phyloP scores from a whole-genome alignment of 2,113 vertebrate genomes.

The Lepidiolamprologus cunningtoni region DNA sequence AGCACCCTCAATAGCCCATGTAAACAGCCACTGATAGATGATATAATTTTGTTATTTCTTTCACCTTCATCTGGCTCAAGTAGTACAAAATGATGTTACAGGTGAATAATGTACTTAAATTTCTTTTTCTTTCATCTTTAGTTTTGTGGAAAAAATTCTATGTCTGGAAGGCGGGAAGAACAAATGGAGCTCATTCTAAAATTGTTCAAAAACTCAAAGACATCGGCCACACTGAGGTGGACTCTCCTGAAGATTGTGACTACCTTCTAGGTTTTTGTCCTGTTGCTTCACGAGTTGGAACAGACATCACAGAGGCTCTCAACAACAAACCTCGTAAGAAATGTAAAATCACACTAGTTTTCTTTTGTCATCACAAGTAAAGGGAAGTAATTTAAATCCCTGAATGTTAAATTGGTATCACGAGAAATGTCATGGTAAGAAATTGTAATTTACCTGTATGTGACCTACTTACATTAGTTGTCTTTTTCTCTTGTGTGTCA shows the following conservation, averaged over 20 bases:
- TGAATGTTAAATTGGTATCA: neutral
- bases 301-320: neutral
- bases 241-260: accelerated
- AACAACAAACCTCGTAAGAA: neutral
- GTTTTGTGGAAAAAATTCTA: neutral
- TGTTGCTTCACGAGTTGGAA: neutral
- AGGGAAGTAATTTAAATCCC: neutral
- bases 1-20: neutral
- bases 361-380: neutral
- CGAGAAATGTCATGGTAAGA: neutral
- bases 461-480: neutral
- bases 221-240: accelerated
- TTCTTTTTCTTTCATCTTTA: neutral
- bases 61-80: neutral
- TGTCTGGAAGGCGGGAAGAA: neutral
- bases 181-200: accelerated
- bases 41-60: neutral
- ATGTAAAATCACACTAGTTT: neutral
- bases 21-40: neutral
- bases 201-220: accelerated
- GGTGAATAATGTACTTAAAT: neutral
- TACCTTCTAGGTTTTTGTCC: conserved; percentile 32
- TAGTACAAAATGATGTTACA: neutral
- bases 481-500: neutral
- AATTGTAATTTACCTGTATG: neutral